Conservation (phyloP, 2,113 vertebrate species). For the Leucopsar rothschildi region DNA sequence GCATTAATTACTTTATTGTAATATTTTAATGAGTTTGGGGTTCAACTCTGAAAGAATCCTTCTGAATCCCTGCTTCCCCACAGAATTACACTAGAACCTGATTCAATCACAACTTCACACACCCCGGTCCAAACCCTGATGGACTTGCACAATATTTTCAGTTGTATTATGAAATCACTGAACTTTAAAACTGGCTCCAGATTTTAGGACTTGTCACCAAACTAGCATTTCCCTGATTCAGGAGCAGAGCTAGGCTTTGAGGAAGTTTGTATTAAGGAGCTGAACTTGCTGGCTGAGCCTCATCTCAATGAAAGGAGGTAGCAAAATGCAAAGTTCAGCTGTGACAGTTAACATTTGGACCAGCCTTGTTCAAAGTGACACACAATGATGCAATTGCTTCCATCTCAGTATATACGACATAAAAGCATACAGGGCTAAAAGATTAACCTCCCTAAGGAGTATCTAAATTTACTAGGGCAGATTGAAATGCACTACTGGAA, state of each 20-base stretch:
- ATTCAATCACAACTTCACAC: neutral
- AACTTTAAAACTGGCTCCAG: neutral
- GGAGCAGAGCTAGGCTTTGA: neutral
- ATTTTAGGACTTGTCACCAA: neutral
- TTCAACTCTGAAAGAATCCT: constrained; percentile 53
- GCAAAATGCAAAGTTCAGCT: neutral
- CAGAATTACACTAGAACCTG: constrained; percentile 35
- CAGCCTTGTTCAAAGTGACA: neutral
- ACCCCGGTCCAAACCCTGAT: neutral
- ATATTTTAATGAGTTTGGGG: constrained; percentile 70
- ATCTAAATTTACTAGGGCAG: neutral
- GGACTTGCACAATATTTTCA: neutral
- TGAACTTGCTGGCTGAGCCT: neutral
- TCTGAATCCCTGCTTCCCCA: constrained; percentile 50
- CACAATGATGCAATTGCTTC: neutral
- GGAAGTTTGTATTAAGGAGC: neutral
- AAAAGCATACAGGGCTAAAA: neutral
- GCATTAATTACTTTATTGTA: constrained; percentile 70
- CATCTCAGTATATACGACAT: neutral
- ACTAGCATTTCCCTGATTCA: neutral
- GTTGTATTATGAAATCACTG: neutral
- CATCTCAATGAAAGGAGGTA: neutral
- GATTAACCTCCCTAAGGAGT: neutral
- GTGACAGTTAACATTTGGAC: neutral
- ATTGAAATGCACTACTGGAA: neutral